Percentiles rank a stretch among this genome's conserved stretches.
Evolutionary conservation across 2,888 invertebrate genomes (phyloP).

Genomic region (Dione juno): DNA sequence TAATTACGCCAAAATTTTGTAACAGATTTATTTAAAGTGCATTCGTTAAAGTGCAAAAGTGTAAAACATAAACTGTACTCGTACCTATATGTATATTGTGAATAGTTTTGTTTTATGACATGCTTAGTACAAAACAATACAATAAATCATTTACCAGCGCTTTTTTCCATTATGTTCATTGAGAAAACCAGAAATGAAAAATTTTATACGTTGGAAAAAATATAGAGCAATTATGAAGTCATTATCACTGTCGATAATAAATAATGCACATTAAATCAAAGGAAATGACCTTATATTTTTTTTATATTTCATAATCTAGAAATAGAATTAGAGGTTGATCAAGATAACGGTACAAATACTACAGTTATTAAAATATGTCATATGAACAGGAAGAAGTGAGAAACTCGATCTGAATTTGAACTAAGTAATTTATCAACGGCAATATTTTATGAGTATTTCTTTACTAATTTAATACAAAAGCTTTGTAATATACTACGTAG

Average conservation of each 20-base stretch:
- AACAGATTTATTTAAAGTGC: no score
- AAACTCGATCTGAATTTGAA: not conserved
- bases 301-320: constrained; percentile 33
- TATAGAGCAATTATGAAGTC: constrained; percentile 19
- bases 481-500: not conserved
- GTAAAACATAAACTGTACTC: no score
- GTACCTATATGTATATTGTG: no score
- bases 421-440: no score
- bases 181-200: constrained; percentile 8
- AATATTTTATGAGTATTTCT: no score
- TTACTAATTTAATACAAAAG: no score
- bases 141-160: no score
- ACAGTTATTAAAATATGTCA: constrained; percentile 1
- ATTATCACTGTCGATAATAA: constrained; percentile 28
- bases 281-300: constrained; percentile 37
- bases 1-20: no score
- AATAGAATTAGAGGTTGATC: constrained; percentile 27
- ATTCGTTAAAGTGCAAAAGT: no score
- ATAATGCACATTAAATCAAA: constrained; percentile 19
- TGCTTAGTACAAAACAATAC: no score
- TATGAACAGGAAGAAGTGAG: not conserved
- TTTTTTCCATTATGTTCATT: not conserved
- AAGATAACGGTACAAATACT: constrained; percentile 11
- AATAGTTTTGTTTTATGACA: no score
- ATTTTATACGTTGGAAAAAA: constrained; percentile 20